phyloP scores from a whole-genome alignment of 2,888 invertebrate genomes.

The Limnephilus lunatus region DNA sequence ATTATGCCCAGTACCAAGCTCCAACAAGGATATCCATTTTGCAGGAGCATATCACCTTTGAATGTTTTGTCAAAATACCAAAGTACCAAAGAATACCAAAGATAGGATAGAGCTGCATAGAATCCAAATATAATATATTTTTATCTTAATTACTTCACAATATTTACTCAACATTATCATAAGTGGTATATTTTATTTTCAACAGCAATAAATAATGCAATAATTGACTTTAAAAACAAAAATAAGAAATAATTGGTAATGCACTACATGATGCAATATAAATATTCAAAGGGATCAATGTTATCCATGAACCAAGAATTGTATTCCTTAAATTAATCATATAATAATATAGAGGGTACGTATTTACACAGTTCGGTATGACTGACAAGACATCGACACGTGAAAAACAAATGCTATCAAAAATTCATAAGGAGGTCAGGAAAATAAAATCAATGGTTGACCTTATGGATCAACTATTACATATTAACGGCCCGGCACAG shows the following conservation, averaged over 20 bases:
- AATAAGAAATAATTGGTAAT: not conserved
- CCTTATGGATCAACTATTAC: constrained; percentile 7
- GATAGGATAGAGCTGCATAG: constrained; percentile 9
- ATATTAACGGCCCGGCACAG: not conserved
- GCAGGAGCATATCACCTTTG: constrained; percentile 9
- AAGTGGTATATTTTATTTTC: not conserved
- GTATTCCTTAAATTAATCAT: not conserved
- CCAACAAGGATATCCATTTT: constrained; percentile 4
- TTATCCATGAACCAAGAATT: not conserved
- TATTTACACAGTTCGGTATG: not conserved
- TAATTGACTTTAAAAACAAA: not conserved
- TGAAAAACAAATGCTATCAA: constrained; percentile 14
- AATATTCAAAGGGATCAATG: not conserved
- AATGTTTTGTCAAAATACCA: constrained; percentile 11
- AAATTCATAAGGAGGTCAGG: not conserved
- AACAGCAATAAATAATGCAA: not conserved
- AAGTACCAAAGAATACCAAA: not conserved
- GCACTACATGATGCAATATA: not conserved
- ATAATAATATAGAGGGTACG: not conserved
- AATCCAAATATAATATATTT: not conserved
- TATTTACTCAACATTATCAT: not conserved
- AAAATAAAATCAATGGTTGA: not conserved
- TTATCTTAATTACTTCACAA: not conserved
- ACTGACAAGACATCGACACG: not conserved
- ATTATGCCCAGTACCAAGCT: not conserved